phyloP scores from a whole-genome alignment of 30 jellyfish, hydroid and myxozoan genomes.

The Catostylus mosaicus region DNA sequence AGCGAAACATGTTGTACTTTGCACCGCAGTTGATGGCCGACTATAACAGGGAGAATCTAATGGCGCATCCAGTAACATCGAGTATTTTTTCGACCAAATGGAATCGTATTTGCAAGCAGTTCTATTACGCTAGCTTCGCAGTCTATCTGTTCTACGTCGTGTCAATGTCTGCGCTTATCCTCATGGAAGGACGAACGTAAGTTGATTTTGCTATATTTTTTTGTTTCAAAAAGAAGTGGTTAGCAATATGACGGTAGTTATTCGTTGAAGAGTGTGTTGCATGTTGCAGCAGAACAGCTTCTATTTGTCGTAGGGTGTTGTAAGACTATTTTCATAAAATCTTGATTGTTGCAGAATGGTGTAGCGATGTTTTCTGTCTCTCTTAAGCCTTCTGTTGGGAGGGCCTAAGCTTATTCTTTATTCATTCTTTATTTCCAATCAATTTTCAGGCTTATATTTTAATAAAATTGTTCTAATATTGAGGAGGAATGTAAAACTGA shows the following conservation, averaged over 20 bases:
- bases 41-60: conserved; percentile 23
- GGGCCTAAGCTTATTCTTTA: too few species aligned
- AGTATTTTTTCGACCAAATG: conserved; percentile 24
- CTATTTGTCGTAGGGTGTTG: too few species aligned
- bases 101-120: conserved; percentile 30
- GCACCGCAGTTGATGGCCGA: conserved; percentile 40
- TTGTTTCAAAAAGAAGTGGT: too few species aligned
- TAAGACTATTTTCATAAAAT: too few species aligned
- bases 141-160: conserved; percentile 23
- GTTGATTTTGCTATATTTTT: conserved; percentile 4
- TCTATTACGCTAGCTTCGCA: conserved; percentile 38
- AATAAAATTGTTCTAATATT: neutral
- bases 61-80: conserved; percentile 25
- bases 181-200: conserved; percentile 36
- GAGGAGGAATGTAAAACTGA: neutral
- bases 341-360: too few species aligned
- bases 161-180: conserved; percentile 22
- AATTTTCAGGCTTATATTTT: neutral
- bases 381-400: too few species aligned
- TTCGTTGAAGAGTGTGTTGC: too few species aligned
- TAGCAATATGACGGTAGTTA: too few species aligned
- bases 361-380: too few species aligned
- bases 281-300: too few species aligned
- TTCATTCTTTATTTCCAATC: neutral
- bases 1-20: conserved; percentile 27